A percentile compares a stretch with the other conserved stretches of the same genome.
Evolutionary conservation across 2,888 invertebrate species (phyloP).

Genomic region (Xestobium rufovillosum): DNA sequence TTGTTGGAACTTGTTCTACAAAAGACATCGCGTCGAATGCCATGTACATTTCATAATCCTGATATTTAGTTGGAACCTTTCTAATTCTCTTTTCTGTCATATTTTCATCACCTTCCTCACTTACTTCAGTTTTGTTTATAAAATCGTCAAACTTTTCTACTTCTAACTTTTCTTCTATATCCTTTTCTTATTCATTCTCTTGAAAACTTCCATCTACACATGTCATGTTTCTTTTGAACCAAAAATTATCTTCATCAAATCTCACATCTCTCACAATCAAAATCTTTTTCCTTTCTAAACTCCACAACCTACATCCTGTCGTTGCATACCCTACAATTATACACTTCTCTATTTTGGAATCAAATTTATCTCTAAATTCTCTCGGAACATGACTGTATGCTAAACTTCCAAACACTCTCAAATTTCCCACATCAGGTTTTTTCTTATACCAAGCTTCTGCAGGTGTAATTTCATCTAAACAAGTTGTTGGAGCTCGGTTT

Average conservation of each 20-base stretch:
- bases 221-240: constrained; percentile 12
- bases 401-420: constrained; percentile 12
- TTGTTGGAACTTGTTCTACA: constrained; percentile 15
- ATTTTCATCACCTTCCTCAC: constrained; percentile 5
- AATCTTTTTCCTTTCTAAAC: constrained; percentile 15
- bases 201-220: constrained; percentile 8
- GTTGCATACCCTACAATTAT: constrained; percentile 19
- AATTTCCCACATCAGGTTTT: constrained; percentile 12
- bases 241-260: constrained; percentile 17
- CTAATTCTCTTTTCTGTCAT: constrained; percentile 9
- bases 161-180: constrained; percentile 6
- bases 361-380: constrained; percentile 16
- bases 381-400: constrained; percentile 15
- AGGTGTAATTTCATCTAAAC: constrained; percentile 12
- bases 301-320: constrained; percentile 19
- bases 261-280: constrained; percentile 17
- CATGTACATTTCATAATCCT: constrained; percentile 16
- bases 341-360: constrained; percentile 16
- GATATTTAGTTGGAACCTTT: constrained; percentile 10
- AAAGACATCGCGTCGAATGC: constrained; percentile 16
- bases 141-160: no score
- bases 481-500: constrained; percentile 8
- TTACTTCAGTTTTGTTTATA: no score
- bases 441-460: constrained; percentile 13
- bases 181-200: constrained; percentile 6